These are phyloP conservation scores for Minunthozetes semirufus DNA, from an alignment of 2,888 invertebrate species.

Conservation along the genomic window DNA sequence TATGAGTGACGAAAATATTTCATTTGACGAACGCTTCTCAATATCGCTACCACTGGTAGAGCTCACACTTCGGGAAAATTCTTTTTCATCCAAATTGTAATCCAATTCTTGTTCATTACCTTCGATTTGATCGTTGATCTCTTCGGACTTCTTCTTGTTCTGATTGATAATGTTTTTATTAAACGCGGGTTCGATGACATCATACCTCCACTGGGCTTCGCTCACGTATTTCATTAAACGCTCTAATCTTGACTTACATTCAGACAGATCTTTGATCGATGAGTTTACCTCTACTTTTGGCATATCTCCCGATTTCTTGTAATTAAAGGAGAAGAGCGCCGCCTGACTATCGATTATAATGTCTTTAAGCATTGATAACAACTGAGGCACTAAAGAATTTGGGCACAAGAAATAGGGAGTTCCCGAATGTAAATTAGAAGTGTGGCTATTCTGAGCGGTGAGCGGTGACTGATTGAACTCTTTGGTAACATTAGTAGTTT, in stretches of 20 bases:
- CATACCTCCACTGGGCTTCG: slow-evolving; percentile 37
- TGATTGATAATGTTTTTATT: slow-evolving; percentile 4
- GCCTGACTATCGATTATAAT: slow-evolving; percentile 38
- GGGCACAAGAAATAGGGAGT: slow-evolving; percentile 33
- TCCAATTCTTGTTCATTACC: slow-evolving; percentile 50
- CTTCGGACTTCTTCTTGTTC: not conserved
- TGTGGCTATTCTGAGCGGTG: not conserved
- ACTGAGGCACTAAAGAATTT: slow-evolving; percentile 34
- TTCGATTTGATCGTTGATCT: slow-evolving; percentile 50
- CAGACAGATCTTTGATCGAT: slow-evolving; percentile 23
- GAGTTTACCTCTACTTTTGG: not conserved
- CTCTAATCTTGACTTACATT: slow-evolving; percentile 33
- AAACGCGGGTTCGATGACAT: slow-evolving; percentile 36
- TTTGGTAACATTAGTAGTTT: slow-evolving; percentile 20
- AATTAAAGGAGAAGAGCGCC: slow-evolving; percentile 34
- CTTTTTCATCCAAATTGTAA: not conserved
- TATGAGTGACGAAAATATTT: slow-evolving; percentile 34
- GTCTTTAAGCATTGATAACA: slow-evolving; percentile 39
- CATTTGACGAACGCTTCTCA: not conserved
- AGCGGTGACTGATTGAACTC: not conserved
- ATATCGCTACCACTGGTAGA: slow-evolving; percentile 23
- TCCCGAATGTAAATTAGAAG: not conserved
- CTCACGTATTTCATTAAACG: slow-evolving; percentile 33
- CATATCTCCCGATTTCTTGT: not conserved
- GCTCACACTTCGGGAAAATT: slow-evolving; percentile 6